phyloP scores from a whole-genome alignment of 2,888 invertebrate genomes.

The Linnaemya vulpina region DNA sequence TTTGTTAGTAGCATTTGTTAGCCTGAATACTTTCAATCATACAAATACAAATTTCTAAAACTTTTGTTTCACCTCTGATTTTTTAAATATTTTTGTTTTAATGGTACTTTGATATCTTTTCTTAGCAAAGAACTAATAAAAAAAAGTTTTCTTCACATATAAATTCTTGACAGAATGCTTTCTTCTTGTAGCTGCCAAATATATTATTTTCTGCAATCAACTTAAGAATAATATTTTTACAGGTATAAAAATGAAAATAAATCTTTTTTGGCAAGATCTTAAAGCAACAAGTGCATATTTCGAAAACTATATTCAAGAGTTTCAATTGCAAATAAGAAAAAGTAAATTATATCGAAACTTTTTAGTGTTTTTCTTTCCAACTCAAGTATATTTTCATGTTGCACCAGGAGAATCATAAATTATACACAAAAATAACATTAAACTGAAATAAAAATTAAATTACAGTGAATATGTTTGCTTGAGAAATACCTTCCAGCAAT shows the following conservation, averaged over 20 bases:
- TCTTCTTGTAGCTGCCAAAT: background rate
- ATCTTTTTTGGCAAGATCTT: background rate
- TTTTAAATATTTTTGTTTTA: slow-evolving; percentile 10
- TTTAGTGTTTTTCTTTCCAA: slow-evolving; percentile 29
- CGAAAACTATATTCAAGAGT: background rate
- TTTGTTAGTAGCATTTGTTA: slow-evolving; percentile 13
- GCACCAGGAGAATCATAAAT: slow-evolving; percentile 5
- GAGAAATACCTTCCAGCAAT: background rate
- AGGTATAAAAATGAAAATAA: background rate
- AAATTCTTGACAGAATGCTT: background rate
- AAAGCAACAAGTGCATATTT: slow-evolving; percentile 48
- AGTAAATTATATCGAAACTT: slow-evolving; percentile 11
- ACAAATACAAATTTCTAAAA: slow-evolving; percentile 5
- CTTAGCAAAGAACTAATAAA: slow-evolving; percentile 6
- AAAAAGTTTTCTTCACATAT: background rate
- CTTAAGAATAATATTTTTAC: slow-evolving; percentile 20
- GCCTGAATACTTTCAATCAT: background rate
- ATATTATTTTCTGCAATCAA: slow-evolving; percentile 25
- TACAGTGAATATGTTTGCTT: background rate
- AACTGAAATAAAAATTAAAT: background rate
- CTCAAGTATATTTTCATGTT: slow-evolving; percentile 63
- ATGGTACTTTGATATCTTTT: slow-evolving; percentile 45
- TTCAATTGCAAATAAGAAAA: background rate
- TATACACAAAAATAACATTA: slow-evolving; percentile 1
- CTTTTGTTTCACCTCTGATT: background rate